Percentiles rank a stretch among this genome's conserved stretches.
These are phyloP conservation scores for Plutella xylostella DNA, from an alignment of 2,888 invertebrate species.

Conservation along the genomic window DNA sequence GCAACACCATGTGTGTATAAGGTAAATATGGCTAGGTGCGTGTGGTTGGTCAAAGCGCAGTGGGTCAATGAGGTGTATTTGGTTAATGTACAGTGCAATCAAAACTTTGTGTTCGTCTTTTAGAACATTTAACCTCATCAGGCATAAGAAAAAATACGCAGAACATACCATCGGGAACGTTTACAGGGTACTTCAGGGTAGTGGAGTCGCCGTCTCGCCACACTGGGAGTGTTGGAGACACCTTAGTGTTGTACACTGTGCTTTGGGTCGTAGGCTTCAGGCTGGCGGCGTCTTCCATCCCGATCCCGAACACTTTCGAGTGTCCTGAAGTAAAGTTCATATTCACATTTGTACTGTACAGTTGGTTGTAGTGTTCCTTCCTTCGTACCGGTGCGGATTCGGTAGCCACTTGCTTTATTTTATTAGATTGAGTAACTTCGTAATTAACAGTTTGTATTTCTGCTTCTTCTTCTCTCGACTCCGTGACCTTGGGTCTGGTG, in stretches of 20 bases:
- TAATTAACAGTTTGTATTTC: too few species aligned
- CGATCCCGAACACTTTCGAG: conserved; percentile 72
- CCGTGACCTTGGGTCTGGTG: conserved; percentile 23
- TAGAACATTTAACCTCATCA: too few species aligned
- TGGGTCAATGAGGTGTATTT: too few species aligned
- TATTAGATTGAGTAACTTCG: not conserved
- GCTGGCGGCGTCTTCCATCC: conserved; percentile 71
- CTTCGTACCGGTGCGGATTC: not conserved
- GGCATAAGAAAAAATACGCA: too few species aligned
- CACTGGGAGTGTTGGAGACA: conserved; percentile 74
- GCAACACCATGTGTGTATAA: too few species aligned
- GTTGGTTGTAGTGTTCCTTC: not conserved
- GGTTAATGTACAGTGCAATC: too few species aligned
- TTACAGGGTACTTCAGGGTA: conserved; percentile 50
- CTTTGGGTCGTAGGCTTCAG: conserved; percentile 62
- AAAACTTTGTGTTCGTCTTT: too few species aligned
- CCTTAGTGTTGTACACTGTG: conserved; percentile 61
- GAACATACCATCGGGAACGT: conserved; percentile 31
- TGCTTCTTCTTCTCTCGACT: too few species aligned
- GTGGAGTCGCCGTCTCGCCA: conserved; percentile 53
- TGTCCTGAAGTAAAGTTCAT: conserved; percentile 71
- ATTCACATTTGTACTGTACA: conserved; percentile 15
- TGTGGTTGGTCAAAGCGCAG: too few species aligned
- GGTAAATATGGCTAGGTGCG: too few species aligned
- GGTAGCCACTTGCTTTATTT: not conserved